Percentiles rank a stretch among this genome's conserved stretches.
Conservation (phyloP, 2,888 invertebrate genomes). For the Norana najaformis region DNA sequence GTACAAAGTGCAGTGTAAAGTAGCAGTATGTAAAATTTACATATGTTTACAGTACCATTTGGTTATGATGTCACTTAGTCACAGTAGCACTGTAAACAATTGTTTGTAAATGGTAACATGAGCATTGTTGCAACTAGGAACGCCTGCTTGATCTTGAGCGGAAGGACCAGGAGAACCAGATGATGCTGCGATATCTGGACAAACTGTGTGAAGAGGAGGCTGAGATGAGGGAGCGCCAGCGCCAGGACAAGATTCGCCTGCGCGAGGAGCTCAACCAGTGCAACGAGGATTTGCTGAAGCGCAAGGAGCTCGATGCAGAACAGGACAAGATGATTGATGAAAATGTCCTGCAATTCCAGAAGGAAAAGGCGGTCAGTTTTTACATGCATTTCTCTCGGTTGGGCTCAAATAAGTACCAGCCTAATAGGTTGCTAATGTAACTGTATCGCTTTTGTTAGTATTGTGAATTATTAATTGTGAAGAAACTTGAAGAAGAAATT, state of each 20-base stretch:
- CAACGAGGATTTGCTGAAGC: conserved; percentile 57
- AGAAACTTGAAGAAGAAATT: too few relatives aligned
- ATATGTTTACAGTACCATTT: too few relatives aligned
- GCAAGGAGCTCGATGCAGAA: conserved; percentile 55
- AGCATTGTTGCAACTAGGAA: conserved; percentile 35
- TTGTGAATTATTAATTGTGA: not conserved
- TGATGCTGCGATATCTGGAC: conserved; percentile 61
- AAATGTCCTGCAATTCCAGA: conserved; percentile 61
- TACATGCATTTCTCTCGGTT: too few relatives aligned
- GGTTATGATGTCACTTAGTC: too few relatives aligned
- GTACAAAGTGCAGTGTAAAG: too few relatives aligned
- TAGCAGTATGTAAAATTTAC: too few relatives aligned
- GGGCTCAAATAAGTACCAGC: too few relatives aligned
- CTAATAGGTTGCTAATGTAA: not conserved
- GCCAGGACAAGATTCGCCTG: conserved; percentile 50
- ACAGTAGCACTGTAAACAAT: too few relatives aligned
- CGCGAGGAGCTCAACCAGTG: conserved; percentile 58
- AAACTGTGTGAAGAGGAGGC: conserved; percentile 61
- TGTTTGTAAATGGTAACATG: not conserved
- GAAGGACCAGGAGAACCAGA: conserved; percentile 62
- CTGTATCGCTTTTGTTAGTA: not conserved
- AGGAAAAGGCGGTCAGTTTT: conserved; percentile 61
- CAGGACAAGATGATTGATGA: conserved; percentile 60
- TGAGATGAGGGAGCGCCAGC: conserved; percentile 52
- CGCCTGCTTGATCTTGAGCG: conserved; percentile 58